phyloP scores from a whole-genome alignment of 1,140 invertebrate species.

The Colletes latitarsis region DNA sequence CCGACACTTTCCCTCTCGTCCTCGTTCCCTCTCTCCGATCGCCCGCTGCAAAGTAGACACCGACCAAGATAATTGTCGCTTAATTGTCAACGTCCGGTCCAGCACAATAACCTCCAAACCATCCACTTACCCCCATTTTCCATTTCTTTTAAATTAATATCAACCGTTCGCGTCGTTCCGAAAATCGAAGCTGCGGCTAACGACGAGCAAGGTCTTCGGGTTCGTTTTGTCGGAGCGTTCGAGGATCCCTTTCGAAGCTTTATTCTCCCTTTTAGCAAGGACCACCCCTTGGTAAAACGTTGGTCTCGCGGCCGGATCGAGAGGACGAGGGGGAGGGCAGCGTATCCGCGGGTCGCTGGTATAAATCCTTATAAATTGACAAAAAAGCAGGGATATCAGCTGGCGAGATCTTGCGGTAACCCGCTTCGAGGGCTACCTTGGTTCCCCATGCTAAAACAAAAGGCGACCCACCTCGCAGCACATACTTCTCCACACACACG shows the following conservation, averaged over 20 bases:
- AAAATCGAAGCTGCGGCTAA: conserved; percentile 13
- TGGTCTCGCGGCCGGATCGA: conserved; percentile 20
- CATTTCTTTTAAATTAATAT: not conserved
- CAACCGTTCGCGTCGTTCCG: not conserved
- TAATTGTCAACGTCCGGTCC: conserved; percentile 69
- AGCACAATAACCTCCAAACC: no score
- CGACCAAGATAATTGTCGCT: conserved; percentile 71
- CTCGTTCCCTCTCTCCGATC: conserved; percentile 25
- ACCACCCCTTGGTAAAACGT: conserved; percentile 59
- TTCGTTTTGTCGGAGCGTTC: conserved; percentile 32
- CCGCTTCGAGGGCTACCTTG: conserved; percentile 58
- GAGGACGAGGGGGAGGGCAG: conserved; percentile 12
- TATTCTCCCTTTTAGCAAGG: conserved; percentile 48
- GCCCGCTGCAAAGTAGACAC: conserved; percentile 45
- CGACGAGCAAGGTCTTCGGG: not conserved
- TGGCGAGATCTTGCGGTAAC: conserved; percentile 71
- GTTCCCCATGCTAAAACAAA: conserved; percentile 70
- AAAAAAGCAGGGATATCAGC: conserved; percentile 73
- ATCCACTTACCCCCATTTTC: no score
- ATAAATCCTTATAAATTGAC: conserved; percentile 79
- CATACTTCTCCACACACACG: conserved; percentile 45
- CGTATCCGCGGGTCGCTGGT: conserved; percentile 61
- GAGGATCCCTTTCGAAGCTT: conserved; percentile 17
- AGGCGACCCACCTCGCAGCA: conserved; percentile 68
- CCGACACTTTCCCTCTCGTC: conserved; percentile 37